Base-by-base conservation (phyloP, 1,140 invertebrate genomes). In the Hylyphantes graminicola region DNA sequence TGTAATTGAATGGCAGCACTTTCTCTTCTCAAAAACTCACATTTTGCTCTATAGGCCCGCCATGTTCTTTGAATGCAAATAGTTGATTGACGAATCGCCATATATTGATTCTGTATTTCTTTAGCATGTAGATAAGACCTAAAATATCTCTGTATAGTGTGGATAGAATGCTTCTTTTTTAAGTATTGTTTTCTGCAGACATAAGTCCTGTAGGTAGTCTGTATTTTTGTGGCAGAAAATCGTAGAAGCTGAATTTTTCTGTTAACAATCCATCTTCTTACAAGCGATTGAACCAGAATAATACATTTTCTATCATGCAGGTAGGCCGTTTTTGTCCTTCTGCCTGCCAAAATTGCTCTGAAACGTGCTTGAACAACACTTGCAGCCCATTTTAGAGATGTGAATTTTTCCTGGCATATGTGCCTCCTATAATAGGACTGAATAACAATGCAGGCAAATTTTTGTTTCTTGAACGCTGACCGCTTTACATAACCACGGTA, bases 311-410 rank as follows among this genome's bases (percentile, higher is more conserved):
- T 85, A 7, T 59, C 19, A 9, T 57, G 12, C 11, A 67, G 7
- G 53, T 77, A 85, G 15, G 50, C n/a, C 12, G 50, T 4, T 15
- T 48, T 70, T 17, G 19, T 6, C 48, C 54, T 68, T 19, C 73
- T 80, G 21, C 78, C 55, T 0, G 76, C 53, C 10, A 67, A 55
- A 12, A 86, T 85, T 55, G 81, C 87, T 85, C 88, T 86, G 64
- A 72, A 87, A 9, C 50, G 48, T 53, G n/a, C 78, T 76, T 89
- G 89, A 57, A 89, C 63, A 21, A 59, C 65, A 81, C 86, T 11
- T 0, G 81, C 86, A 35, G 86, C 85, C 21, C 57, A 10, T 83
- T 87, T 87, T n/a, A 85, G 13, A 51, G 7, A 72, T 10, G 8
- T 68, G 64, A 64, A 87, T 88, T 12, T 19, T 83, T 79, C 80